Evolutionary conservation across 2,797 vertebrate genomes (phyloP).

Genomic region (Cygnus olor): DNA sequence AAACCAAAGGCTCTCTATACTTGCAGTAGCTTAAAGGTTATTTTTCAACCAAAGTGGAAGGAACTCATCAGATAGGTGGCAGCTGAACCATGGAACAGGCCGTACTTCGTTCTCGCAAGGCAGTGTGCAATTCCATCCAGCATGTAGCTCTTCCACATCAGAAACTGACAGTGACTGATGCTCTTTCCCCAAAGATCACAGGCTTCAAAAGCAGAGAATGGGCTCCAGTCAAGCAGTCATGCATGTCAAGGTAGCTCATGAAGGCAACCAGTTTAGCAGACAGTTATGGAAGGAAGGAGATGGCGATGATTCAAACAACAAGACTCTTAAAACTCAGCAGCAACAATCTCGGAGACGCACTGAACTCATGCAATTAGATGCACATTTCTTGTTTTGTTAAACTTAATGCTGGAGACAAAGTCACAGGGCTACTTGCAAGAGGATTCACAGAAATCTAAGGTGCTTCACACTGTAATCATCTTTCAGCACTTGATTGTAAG

Average conservation of each 20-base stretch:
- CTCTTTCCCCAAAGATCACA: not conserved
- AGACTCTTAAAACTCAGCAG: not conserved
- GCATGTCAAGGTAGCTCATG: not conserved
- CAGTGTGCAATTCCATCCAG: not conserved
- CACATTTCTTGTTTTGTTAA: not conserved
- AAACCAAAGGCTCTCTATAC: not conserved
- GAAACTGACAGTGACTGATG: not conserved
- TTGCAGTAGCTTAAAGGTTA: not conserved
- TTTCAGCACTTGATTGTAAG: not conserved
- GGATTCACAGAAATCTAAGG: not conserved
- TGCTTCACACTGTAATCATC: not conserved
- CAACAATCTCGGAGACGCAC: not conserved
- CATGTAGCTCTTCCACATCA: not conserved
- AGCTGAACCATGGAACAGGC: not conserved
- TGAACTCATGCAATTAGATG: not conserved
- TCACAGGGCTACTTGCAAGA: fast-evolving
- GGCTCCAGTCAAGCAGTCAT: not conserved
- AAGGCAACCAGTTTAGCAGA: not conserved
- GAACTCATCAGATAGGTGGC: not conserved
- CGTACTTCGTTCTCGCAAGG: not conserved
- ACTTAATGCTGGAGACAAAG: not conserved
- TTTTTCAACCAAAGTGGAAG: slow-evolving; percentile 27
- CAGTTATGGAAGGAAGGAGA: not conserved
- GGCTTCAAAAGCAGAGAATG: not conserved
- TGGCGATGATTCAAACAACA: not conserved